A percentile compares a stretch with the other conserved stretches of the same genome.
Evolutionary conservation across 2,888 invertebrate genomes (phyloP).

Genomic region (Aspidiotus destructor): DNA sequence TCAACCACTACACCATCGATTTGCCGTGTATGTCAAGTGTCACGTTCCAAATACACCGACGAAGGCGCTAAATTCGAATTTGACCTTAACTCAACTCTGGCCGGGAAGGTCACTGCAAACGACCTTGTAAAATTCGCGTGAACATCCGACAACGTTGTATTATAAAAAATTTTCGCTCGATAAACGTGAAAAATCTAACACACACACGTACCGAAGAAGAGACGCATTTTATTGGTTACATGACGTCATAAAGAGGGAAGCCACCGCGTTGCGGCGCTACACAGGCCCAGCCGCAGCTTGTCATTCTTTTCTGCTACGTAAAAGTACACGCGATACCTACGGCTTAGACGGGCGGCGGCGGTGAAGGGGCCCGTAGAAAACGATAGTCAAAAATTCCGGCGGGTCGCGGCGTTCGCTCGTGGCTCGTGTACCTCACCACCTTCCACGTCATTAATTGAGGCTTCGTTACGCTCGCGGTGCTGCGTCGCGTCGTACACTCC

Average conservation of each 20-base stretch:
- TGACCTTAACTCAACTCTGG: slow-evolving; percentile 22
- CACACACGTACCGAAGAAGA: background rate
- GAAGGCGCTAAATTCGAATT: slow-evolving; percentile 1
- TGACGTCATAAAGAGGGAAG: slow-evolving; percentile 19
- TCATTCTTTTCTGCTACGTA: background rate
- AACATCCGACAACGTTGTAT: slow-evolving; percentile 26
- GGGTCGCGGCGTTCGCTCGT: too few species aligned
- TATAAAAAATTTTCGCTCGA: slow-evolving; percentile 10
- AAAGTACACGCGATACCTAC: background rate
- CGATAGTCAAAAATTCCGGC: slow-evolving; percentile 21
- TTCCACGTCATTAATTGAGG: slow-evolving; percentile 18
- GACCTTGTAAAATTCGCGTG: slow-evolving; percentile 25
- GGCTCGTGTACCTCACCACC: too few species aligned
- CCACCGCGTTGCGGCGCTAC: background rate
- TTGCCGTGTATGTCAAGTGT: background rate
- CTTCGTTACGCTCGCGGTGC: background rate
- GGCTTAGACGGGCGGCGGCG: background rate
- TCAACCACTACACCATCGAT: too few species aligned
- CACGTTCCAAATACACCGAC: background rate
- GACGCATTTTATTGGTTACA: slow-evolving; percentile 19
- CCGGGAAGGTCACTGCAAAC: slow-evolving; percentile 25
- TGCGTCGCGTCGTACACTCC: too few species aligned
- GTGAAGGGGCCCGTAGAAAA: slow-evolving; percentile 13
- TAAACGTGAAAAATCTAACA: background rate
- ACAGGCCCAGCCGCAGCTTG: too few species aligned